Percentiles rank a stretch among this genome's conserved stretches.
Conservation (phyloP, 2,888 invertebrate genomes). For the Drosophila macrospina region DNA sequence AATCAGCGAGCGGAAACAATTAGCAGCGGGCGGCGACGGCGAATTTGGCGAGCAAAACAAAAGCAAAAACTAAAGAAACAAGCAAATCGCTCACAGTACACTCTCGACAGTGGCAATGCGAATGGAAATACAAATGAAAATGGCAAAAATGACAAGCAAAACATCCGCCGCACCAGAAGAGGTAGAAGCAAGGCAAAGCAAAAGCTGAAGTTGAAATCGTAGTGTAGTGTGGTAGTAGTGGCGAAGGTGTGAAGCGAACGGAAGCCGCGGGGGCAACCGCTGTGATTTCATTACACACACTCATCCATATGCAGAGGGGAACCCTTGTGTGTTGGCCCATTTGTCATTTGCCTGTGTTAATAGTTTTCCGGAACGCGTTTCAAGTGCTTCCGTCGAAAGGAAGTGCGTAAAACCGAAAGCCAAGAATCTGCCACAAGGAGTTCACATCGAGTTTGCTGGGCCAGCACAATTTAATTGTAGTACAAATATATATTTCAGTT, state of each 20-base stretch:
- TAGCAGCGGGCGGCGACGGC: slow-evolving; percentile 58
- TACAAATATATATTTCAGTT: slow-evolving; percentile 29
- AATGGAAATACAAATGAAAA: slow-evolving; percentile 38
- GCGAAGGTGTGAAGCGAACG: slow-evolving; percentile 48
- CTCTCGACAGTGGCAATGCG: slow-evolving; percentile 10
- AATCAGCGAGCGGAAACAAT: slow-evolving; percentile 74
- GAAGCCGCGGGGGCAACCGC: slow-evolving; percentile 48
- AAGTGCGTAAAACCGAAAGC: slow-evolving; percentile 64
- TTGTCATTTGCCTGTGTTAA: slow-evolving; percentile 68
- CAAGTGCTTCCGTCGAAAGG: slow-evolving; percentile 70
- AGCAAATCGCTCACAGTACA: slow-evolving; percentile 19
- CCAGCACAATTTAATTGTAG: slow-evolving; percentile 45
- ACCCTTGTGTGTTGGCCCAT: slow-evolving; percentile 47
- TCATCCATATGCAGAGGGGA: slow-evolving; percentile 15
- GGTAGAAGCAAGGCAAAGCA: slow-evolving; percentile 34
- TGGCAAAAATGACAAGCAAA: slow-evolving; percentile 58
- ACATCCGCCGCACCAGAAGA: slow-evolving; percentile 64
- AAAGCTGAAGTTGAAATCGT: slow-evolving; percentile 36
- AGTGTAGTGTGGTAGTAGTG: not conserved
- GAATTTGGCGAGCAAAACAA: slow-evolving; percentile 79
- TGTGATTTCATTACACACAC: slow-evolving; percentile 48
- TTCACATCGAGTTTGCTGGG: slow-evolving; percentile 6
- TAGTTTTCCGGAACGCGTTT: slow-evolving; percentile 75
- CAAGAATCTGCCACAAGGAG: slow-evolving; percentile 55
- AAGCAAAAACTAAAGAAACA: slow-evolving; percentile 37